These are phyloP conservation scores for Bos javanicus DNA, from an alignment of 2,113 vertebrate genomes.

Conservation along the genomic window DNA sequence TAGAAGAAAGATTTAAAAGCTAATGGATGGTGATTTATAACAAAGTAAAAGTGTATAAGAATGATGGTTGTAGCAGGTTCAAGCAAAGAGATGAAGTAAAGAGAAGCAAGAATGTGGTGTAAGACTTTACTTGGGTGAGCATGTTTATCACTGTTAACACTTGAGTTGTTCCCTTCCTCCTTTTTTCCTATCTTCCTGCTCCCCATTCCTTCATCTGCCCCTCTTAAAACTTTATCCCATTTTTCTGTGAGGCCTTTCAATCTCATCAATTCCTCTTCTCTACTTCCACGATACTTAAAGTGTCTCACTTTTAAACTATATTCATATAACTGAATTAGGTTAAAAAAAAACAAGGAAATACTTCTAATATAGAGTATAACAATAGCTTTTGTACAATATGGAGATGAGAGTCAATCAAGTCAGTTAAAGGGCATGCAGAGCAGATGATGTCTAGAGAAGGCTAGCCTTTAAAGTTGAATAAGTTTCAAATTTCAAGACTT, in stretches of 20 bases:
- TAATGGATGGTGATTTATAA: background rate
- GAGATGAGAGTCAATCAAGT: background rate
- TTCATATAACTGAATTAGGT: background rate
- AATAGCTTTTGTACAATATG: background rate
- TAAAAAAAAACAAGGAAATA: background rate
- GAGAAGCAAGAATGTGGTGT: background rate
- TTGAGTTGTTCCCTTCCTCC: background rate
- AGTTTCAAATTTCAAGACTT: background rate
- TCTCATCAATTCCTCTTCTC: background rate
- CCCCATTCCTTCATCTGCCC: background rate
- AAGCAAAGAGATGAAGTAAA: slow-evolving; percentile 15
- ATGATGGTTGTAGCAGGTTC: background rate
- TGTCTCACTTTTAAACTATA: slow-evolving; percentile 11
- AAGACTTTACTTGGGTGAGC: background rate
- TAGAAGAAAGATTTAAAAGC: slow-evolving; percentile 6
- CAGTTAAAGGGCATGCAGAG: background rate
- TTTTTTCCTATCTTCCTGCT: background rate
- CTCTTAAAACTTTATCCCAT: background rate
- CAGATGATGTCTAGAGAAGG: background rate
- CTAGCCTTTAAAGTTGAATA: background rate
- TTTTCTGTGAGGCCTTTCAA: background rate
- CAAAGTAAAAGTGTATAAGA: background rate
- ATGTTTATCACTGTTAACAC: background rate
- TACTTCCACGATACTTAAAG: background rate
- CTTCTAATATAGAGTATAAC: background rate